Conservation (phyloP, 2,797 vertebrate genomes). For the Botia kubotai region DNA sequence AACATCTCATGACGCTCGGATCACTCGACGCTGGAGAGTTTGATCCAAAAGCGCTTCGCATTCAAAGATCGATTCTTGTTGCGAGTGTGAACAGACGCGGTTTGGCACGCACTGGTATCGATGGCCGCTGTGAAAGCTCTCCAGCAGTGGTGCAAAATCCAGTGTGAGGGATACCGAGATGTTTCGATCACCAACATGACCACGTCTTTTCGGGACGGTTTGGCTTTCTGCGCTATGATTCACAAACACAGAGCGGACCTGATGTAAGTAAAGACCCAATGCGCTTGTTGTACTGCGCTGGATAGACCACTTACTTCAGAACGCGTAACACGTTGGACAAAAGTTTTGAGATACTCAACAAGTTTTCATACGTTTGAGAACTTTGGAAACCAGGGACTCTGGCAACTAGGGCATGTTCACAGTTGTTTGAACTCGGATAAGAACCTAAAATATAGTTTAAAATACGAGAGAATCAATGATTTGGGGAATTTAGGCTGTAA, state of each 20-base stretch:
- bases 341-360: too few relatives aligned
- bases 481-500: not conserved
- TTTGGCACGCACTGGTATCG: not conserved
- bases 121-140: constrained; percentile 92
- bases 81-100: not conserved
- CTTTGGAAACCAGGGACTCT: not conserved
- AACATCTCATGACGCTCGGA: not conserved
- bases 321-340: too few relatives aligned
- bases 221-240: constrained; percentile 96
- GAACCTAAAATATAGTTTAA: too few relatives aligned
- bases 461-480: not conserved
- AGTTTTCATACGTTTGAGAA: too few relatives aligned
- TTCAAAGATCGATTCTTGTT: not conserved
- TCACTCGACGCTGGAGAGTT: not conserved
- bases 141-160: constrained; percentile 93
- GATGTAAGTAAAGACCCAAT: constrained; percentile 79
- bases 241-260: constrained; percentile 94
- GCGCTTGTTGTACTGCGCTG: not conserved
- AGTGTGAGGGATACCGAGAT: constrained; percentile 89
- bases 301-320: too few relatives aligned
- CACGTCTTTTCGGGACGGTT: constrained; percentile 94
- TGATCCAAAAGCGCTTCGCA: not conserved
- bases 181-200: constrained; percentile 97
- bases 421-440: too few relatives aligned
- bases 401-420: too few relatives aligned